phyloP scores from a whole-genome alignment of 2,113 vertebrate genomes.

The Channa argus region DNA sequence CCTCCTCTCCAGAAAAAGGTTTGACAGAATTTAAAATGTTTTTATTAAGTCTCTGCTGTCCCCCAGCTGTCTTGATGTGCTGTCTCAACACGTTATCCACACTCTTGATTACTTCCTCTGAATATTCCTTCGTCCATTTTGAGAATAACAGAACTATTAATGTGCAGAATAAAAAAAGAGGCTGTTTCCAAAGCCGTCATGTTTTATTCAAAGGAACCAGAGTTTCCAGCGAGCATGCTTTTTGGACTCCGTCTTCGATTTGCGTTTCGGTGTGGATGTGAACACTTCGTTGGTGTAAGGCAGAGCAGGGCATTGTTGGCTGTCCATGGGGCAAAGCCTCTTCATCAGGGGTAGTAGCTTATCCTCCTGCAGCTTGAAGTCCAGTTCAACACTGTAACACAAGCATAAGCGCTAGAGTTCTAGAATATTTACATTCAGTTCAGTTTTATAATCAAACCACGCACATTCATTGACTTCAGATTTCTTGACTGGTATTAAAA shows the following conservation, averaged over 20 bases:
- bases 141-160: constrained; percentile 42
- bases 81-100: constrained; percentile 54
- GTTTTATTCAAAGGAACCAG: constrained; percentile 93
- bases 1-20: constrained; percentile 67
- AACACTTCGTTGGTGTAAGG: constrained; percentile 96
- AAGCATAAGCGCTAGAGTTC: constrained; percentile 35
- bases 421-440: constrained; percentile 6
- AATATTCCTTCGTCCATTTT: constrained; percentile 81
- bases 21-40: constrained; percentile 55
- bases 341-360: constrained; percentile 96
- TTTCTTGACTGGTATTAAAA: background rate
- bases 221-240: constrained; percentile 99
- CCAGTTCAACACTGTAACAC: constrained; percentile 92
- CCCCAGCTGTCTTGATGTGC: constrained; percentile 39
- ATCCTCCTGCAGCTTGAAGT: constrained; percentile 98
- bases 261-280: constrained; percentile 96
- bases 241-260: constrained; percentile 98
- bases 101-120: constrained; percentile 43
- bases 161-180: constrained; percentile 46
- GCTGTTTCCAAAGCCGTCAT: constrained; percentile 49
- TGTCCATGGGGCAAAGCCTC: constrained; percentile 92
- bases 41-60: constrained; percentile 45
- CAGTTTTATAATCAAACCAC: background rate
- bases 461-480: background rate
- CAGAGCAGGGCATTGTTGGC: constrained; percentile 92